These are phyloP conservation scores for Caenorhabditis sp. DNA, from an alignment of 2,888 invertebrate genomes.

Conservation along the genomic window DNA sequence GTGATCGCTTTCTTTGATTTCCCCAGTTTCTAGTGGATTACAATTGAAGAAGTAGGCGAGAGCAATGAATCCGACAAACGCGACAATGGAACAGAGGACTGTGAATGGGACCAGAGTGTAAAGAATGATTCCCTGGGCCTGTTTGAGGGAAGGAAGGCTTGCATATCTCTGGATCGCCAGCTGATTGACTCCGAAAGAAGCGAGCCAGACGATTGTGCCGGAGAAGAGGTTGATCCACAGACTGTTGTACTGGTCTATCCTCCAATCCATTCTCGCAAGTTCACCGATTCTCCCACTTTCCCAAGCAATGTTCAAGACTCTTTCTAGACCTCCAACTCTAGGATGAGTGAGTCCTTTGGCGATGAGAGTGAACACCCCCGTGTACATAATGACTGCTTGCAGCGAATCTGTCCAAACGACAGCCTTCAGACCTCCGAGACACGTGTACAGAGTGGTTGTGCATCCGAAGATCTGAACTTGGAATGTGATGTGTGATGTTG, in stretches of 20 bases:
- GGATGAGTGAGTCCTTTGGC: conserved; percentile 67
- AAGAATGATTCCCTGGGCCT: conserved; percentile 69
- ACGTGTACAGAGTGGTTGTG: conserved; percentile 71
- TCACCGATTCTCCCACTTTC: conserved; percentile 68
- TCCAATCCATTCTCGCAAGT: conserved; percentile 60
- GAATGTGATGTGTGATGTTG: conserved; percentile 23
- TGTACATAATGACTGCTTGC: conserved; percentile 73
- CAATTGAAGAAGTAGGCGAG: conserved; percentile 74
- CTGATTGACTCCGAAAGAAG: conserved; percentile 75
- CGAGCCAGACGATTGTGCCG: conserved; percentile 73
- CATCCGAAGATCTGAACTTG: conserved; percentile 68
- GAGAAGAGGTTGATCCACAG: conserved; percentile 73
- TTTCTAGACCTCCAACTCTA: conserved; percentile 67
- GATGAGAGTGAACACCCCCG: conserved; percentile 70
- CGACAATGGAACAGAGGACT: conserved; percentile 70
- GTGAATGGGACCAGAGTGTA: conserved; percentile 71
- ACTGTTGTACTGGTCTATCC: conserved; percentile 71
- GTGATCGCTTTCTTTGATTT: conserved; percentile 70
- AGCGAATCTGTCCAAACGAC: conserved; percentile 74
- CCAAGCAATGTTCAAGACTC: conserved; percentile 65
- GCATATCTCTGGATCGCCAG: conserved; percentile 73
- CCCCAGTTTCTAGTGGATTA: conserved; percentile 72
- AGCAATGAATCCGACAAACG: conserved; percentile 74
- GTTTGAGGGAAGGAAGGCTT: conserved; percentile 67
- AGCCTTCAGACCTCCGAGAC: conserved; percentile 72